Conservation (phyloP, 1,140 invertebrate species). For the Portunus trituberculatus region DNA sequence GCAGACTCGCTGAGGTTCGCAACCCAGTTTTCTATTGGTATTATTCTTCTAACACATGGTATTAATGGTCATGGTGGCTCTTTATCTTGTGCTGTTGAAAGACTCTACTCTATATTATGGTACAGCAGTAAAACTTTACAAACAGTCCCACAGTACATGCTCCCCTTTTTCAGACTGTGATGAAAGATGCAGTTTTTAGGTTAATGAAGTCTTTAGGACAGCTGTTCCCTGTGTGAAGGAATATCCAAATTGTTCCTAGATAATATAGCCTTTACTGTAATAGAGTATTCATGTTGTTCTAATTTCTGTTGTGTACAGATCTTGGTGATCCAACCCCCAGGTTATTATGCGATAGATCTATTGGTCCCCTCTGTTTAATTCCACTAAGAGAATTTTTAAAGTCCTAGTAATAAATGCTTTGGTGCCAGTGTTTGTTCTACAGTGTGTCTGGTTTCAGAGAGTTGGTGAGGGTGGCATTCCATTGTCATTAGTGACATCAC, state of each 20-base stretch:
- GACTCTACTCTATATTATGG: constrained; percentile 25
- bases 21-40: background rate
- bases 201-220: constrained; percentile 52
- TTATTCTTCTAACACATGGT: background rate
- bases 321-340: constrained; percentile 39
- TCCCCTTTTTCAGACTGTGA: constrained; percentile 47
- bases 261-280: constrained; percentile 54
- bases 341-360: constrained; percentile 61
- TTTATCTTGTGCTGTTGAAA: constrained; percentile 18
- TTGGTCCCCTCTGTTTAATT: constrained; percentile 56
- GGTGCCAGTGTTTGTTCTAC: constrained; percentile 63
- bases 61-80: background rate
- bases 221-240: constrained; percentile 54
- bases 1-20: background rate
- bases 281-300: constrained; percentile 48
- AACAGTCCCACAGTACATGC: background rate
- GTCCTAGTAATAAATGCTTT: constrained; percentile 61
- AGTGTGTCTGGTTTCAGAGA: constrained; percentile 53
- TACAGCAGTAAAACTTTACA: constrained; percentile 30
- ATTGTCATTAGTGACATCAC: constrained; percentile 41
- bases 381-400: constrained; percentile 47
- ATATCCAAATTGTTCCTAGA: constrained; percentile 58
- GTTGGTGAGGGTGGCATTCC: constrained; percentile 65
- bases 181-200: constrained; percentile 47
- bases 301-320: constrained; percentile 52